Base-by-base conservation (phyloP, 2,888 invertebrate genomes). In the Xestia xanthographa region DNA sequence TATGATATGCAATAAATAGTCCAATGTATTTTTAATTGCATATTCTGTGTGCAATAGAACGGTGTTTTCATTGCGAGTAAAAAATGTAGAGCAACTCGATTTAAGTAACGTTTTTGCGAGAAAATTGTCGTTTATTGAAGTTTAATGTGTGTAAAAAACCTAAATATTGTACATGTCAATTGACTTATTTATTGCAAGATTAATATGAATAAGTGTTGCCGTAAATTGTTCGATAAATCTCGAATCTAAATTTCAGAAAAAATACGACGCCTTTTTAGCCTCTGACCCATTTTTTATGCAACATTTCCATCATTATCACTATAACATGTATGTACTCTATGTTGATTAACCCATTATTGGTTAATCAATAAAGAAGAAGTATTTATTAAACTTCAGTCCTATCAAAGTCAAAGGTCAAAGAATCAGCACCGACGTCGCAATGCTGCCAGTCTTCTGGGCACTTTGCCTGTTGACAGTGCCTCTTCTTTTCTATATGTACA, bases 21-120 rank as follows among this genome's bases (percentile, higher is more conserved):
- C 41, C 67, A 84, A 77, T 83, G 78, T 76, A 63, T 83, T 86
- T 84, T 83, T 86, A 86, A 86, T 86, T 77, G 72, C 83, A 73
- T 75, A 72, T 82, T 82, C 34, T 75, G 48, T 75, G 75, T 86
- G 82, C 79, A 86, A 82, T 75, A 63, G 22, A 26, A 67, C 34
- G 50, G 66, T 38, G 38, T 80, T 72, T 65, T 62, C 68, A 45
- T 68, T 34, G 48, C 43, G 8, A 69, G 26, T 63, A 63, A 79
- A 83, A 65, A 75, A 83, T 66, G 5, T 75, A 1, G 62, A 45
- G 50, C 69, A 45, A 66, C n/a, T 48, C 20, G 34, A 62, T 29
- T 48, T 53, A 22, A 41, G 17, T 8, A 41, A n/a, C 6, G 56
- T 53, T 67, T 76, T 77, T 58, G n/a, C 12, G 48, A 70, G 20